Base-by-base conservation (phyloP, 2,888 invertebrate species). In the Meteorus colon region DNA sequence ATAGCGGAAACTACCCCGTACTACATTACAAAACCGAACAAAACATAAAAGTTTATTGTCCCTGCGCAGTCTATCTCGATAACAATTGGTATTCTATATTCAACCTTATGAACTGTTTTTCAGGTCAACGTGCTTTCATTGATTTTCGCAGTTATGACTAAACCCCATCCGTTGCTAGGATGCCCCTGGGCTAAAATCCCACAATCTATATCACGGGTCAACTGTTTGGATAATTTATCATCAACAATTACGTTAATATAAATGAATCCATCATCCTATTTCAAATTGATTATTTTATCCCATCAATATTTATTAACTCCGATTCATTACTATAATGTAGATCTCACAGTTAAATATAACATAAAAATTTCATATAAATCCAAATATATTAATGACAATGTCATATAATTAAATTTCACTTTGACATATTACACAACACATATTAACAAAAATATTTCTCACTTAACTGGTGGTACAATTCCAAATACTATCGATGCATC, bases 101-200 rank as follows among this genome's bases (percentile, higher is more conserved):
- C 55, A 69, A 4, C n/a, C 55, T 55, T 69, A 69, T 55, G 55
- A 69, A 59, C 69, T 69, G 55, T 55, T 69, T 69, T 69, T 34
- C 71, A 62, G 71, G 71, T 71, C 71, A 71, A 37, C 62, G 59
- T 41, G 62, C 60, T 45, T 60, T 71, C 62, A 71, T 71, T 71
- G 71, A 71, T 71, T 71, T 59, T 55, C 60, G 34, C 14, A 29
- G 51, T 45, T 69, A 55, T 55, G 31, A 51, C 55, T 69, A 4
- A 69, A 69, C 69, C 51, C 34, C 19, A 55, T 19, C 55, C 55
- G 65, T 65, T 65, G 65, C 65, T 37, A 65, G 65, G 37, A 65
- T 65, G 37, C 37, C 37, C 37, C 37, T 19, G 37, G 34, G 34
- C 19, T 65, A 19, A 65, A 65, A 65, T 65, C 37, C 65, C 37